These are phyloP conservation scores for Scaptomyza caliginosa DNA, from an alignment of 2,888 invertebrate species.

Conservation along the genomic window DNA sequence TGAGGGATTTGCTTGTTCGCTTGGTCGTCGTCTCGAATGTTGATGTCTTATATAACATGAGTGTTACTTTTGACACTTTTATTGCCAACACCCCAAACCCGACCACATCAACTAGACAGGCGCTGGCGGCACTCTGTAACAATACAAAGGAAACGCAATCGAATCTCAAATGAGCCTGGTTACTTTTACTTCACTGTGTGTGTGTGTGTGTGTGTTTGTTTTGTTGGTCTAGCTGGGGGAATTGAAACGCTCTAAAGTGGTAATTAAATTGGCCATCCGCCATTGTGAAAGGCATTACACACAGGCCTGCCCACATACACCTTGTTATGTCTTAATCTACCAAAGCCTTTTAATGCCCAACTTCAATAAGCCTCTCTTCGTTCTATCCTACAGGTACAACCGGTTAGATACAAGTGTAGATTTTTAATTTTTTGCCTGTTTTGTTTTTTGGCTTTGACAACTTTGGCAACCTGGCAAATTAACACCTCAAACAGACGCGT, in stretches of 20 bases:
- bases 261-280: slow-evolving; percentile 70
- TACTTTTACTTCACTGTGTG: too few relatives aligned
- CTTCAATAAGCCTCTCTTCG: background rate
- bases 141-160: slow-evolving; percentile 47
- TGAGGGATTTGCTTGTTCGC: slow-evolving; percentile 63
- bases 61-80: slow-evolving; percentile 81
- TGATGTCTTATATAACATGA: slow-evolving; percentile 76
- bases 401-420: slow-evolving; percentile 32
- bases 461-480: slow-evolving; percentile 57
- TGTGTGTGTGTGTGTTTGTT: too few relatives aligned
- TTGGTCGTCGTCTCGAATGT: slow-evolving; percentile 38
- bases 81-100: slow-evolving; percentile 57
- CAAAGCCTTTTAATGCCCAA: background rate
- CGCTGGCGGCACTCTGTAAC: slow-evolving; percentile 9
- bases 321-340: slow-evolving; percentile 68
- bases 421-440: slow-evolving; percentile 3
- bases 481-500: slow-evolving; percentile 62
- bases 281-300: slow-evolving; percentile 59
- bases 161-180: slow-evolving; percentile 27
- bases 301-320: slow-evolving; percentile 9
- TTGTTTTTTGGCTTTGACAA: slow-evolving; percentile 46
- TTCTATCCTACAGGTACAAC: slow-evolving; percentile 10
- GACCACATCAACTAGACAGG: background rate
- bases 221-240: slow-evolving; percentile 43
- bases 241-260: slow-evolving; percentile 72